phyloP scores from a whole-genome alignment of 2,888 invertebrate genomes.

The Malthinus seriepunctatus region DNA sequence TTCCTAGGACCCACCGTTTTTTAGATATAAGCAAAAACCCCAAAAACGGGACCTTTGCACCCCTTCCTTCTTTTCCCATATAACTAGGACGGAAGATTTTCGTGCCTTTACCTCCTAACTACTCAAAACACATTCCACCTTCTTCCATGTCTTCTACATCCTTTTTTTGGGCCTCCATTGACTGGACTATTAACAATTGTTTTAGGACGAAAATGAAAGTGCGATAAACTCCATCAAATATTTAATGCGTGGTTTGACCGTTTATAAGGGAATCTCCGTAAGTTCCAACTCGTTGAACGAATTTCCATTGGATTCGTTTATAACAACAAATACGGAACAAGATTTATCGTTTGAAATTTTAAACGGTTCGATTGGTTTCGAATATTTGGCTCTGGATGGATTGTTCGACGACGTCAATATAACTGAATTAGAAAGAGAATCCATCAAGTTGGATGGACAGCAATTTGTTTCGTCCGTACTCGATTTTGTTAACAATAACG shows the following conservation, averaged over 20 bases:
- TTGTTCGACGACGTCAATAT: constrained; percentile 54
- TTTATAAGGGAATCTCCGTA: constrained; percentile 52
- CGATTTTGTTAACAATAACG: constrained; percentile 46
- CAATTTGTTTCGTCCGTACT: constrained; percentile 50
- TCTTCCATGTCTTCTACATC: too few relatives aligned
- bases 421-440: constrained; percentile 51
- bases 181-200: too few relatives aligned
- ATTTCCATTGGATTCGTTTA: constrained; percentile 53
- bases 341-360: constrained; percentile 50
- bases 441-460: constrained; percentile 53
- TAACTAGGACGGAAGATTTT: too few relatives aligned
- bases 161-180: too few relatives aligned
- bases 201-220: constrained; percentile 42
- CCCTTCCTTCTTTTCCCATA: background rate
- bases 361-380: constrained; percentile 54
- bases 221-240: constrained; percentile 55
- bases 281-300: constrained; percentile 54
- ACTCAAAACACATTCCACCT: too few relatives aligned
- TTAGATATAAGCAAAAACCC: too few relatives aligned
- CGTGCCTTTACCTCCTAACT: too few relatives aligned
- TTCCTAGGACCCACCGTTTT: too few relatives aligned
- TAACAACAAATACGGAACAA: constrained; percentile 58
- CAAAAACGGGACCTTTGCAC: too few relatives aligned
- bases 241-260: constrained; percentile 52
- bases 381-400: constrained; percentile 53